phyloP scores from a whole-genome alignment of 2,797 vertebrate genomes.

The Enteromius trimaculatus region DNA sequence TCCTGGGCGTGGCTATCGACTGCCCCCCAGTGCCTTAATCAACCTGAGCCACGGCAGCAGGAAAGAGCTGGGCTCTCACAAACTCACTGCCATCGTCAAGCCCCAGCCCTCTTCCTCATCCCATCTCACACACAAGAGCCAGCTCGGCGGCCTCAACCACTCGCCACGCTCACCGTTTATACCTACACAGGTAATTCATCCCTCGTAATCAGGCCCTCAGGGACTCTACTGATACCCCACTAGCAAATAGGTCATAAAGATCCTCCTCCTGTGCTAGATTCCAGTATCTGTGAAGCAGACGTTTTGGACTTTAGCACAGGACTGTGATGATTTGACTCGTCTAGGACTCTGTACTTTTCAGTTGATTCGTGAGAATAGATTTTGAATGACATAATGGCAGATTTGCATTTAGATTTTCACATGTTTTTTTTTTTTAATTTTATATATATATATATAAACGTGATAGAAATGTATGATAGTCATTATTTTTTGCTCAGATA shows the following conservation, averaged over 20 bases:
- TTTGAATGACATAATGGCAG: not conserved
- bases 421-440: not conserved
- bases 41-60: constrained; percentile 91
- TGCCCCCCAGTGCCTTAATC: constrained; percentile 94
- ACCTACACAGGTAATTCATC: constrained; percentile 82
- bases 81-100: constrained; percentile 93
- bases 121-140: constrained; percentile 74
- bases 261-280: not conserved
- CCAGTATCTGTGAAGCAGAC: not conserved
- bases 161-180: constrained; percentile 91
- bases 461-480: no score
- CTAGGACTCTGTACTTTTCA: not conserved
- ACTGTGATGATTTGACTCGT: not conserved
- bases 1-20: constrained; percentile 87
- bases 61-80: constrained; percentile 84
- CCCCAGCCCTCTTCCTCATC: constrained; percentile 84
- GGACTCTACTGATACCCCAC: not conserved
- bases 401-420: not conserved
- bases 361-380: not conserved
- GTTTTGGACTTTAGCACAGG: not conserved
- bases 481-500: no score
- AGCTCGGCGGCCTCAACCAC: constrained; percentile 87
- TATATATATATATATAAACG: no score
- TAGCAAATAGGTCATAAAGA: not conserved
- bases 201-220: not conserved